Evolutionary conservation across 1,140 invertebrate genomes (phyloP).

Genomic region (Protaetia brevitarsis): DNA sequence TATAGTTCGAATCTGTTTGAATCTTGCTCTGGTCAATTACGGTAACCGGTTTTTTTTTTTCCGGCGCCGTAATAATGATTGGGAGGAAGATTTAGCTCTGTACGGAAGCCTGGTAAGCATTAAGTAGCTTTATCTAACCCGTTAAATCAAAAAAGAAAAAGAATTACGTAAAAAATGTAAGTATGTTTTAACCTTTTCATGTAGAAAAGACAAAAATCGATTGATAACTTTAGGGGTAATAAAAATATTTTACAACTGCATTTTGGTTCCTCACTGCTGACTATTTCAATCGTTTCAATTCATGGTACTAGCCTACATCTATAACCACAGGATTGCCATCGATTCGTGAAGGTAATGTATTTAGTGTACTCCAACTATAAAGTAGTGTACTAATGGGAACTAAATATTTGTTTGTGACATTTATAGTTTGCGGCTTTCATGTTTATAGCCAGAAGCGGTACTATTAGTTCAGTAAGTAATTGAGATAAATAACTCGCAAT

Average conservation of each 20-base stretch:
- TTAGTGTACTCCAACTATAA: background rate
- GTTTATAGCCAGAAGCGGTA: background rate
- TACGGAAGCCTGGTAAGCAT: too few species aligned
- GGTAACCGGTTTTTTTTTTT: too few species aligned
- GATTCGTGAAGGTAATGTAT: background rate
- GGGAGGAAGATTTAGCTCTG: too few species aligned
- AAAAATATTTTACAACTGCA: background rate
- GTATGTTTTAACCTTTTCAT: too few species aligned
- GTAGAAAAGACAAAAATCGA: too few species aligned
- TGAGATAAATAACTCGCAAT: too few species aligned
- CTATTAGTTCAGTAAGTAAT: background rate
- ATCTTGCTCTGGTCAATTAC: too few species aligned
- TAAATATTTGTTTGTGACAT: slow-evolving; percentile 4
- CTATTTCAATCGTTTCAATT: background rate
- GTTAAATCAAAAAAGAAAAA: too few species aligned
- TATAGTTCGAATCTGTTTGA: too few species aligned
- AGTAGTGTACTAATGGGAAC: background rate
- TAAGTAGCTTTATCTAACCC: too few species aligned
- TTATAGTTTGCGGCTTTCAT: background rate
- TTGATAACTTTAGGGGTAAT: background rate
- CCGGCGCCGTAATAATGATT: too few species aligned
- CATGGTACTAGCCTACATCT: background rate
- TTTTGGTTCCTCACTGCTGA: background rate
- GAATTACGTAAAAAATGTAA: too few species aligned
- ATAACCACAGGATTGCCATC: background rate